Evolutionary conservation across 2,113 vertebrate genomes (phyloP), one percentile per base, ranked within the genome.

Genomic region (Nothobranchius kuhntae): DNA sequence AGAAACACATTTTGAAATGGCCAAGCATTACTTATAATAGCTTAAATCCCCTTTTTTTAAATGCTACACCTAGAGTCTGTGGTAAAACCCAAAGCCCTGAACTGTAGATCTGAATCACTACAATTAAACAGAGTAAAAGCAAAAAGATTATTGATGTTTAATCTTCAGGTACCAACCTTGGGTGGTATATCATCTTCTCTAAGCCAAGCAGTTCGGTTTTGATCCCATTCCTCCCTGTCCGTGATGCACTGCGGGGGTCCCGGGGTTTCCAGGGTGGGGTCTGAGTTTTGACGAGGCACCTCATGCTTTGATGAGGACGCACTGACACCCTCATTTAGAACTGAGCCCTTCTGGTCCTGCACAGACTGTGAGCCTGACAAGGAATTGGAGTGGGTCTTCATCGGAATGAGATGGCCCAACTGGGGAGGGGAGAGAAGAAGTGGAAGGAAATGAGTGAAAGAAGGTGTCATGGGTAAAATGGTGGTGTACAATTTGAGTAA

Each of bases 231-330:
- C 17, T 93, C 92, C 35, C 89, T 89, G 65, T 79, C 72, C 8
- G 71, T 2, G 80, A 93, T 69, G 60, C 94, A 93, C 65, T 92
- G 91, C 14, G 95, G 93, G 64, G 95, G 93, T 81, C 94, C 93
- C 21, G 95, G 96, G 60, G 93, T 95, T 90, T 99, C 96, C 15
- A 96, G 97, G 45, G 95, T 96, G 85, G 96, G 96, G 88, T 99
- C 97, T 0, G 96, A 97, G 92, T 98, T 98, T 91, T 98, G 96
- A 53, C 95, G 95, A 36, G 96, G 96, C 93, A 98, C 96, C 86
- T 97, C 95, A 1, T 93, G 93, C 51, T 95, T 94, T 47, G 96
- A 94, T 76, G 95, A 93, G 64, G 86, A 91, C 67, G 91, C 89
- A 51, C 92, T 86, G 38, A 70, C 46, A 3, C 80, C 93, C 81